A percentile compares a stretch with the other conserved stretches of the same genome.
phyloP scores from a whole-genome alignment of 1,140 invertebrate species.

The Papilio glaucus region DNA sequence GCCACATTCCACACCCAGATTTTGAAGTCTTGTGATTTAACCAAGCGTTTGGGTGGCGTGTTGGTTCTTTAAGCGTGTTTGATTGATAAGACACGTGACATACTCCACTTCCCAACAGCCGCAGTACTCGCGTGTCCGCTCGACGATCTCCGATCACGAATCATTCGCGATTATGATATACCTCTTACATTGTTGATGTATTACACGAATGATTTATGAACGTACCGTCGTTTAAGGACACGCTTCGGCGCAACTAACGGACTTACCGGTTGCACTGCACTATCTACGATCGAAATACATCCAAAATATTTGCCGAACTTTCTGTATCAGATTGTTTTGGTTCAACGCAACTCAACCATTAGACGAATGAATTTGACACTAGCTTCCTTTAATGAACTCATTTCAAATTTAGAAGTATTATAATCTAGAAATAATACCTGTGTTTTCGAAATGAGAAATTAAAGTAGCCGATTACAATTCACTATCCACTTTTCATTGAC shows the following conservation, averaged over 20 bases:
- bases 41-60: constrained; percentile 46
- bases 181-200: constrained; percentile 64
- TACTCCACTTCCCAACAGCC: constrained; percentile 59
- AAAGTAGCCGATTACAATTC: too few relatives aligned
- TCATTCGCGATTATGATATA: constrained; percentile 56
- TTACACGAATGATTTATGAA: constrained; percentile 72
- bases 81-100: constrained; percentile 72
- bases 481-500: too few relatives aligned
- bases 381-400: too few relatives aligned
- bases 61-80: constrained; percentile 53
- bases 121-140: constrained; percentile 25
- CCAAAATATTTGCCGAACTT: background rate
- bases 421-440: too few relatives aligned
- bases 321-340: background rate
- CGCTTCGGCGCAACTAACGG: constrained; percentile 32
- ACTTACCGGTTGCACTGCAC: constrained; percentile 35
- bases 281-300: constrained; percentile 18
- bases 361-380: too few relatives aligned
- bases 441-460: too few relatives aligned
- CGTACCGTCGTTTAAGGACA: constrained; percentile 56
- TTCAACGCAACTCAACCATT: too few relatives aligned
- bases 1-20: constrained; percentile 12
- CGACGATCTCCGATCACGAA: constrained; percentile 56
- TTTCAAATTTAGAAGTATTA: too few relatives aligned
- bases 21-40: constrained; percentile 20